A percentile compares a stretch with the other conserved stretches of the same genome.
Evolutionary conservation across 1,140 invertebrate species (phyloP).

Genomic region (Orius laevigatus): DNA sequence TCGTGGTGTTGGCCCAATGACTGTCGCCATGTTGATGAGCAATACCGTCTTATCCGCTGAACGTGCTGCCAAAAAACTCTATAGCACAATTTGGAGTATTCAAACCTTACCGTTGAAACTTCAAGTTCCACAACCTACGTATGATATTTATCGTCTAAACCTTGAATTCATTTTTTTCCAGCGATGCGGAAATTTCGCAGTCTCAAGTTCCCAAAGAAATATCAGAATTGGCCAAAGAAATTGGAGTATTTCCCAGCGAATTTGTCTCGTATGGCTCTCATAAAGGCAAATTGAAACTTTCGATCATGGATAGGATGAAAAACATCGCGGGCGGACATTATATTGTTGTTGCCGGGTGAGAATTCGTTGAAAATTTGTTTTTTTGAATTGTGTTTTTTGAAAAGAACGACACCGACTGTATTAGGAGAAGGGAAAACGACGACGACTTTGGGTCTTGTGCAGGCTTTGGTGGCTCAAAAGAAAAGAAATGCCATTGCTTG

Average conservation of each 20-base stretch:
- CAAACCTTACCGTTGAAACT: constrained; percentile 39
- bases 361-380: neutral
- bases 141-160: constrained; percentile 11
- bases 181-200: constrained; percentile 81
- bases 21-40: constrained; percentile 92
- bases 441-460: constrained; percentile 82
- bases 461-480: constrained; percentile 75
- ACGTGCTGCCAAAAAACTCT: constrained; percentile 36
- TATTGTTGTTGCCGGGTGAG: constrained; percentile 84
- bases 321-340: constrained; percentile 69
- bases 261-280: constrained; percentile 81
- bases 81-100: constrained; percentile 45
- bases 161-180: constrained; percentile 24
- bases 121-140: constrained; percentile 54
- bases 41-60: constrained; percentile 82
- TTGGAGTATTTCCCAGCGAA: constrained; percentile 66
- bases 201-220: constrained; percentile 80
- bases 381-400: neutral
- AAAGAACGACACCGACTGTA: constrained; percentile 80
- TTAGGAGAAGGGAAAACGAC: constrained; percentile 96
- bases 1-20: constrained; percentile 96
- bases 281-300: constrained; percentile 88
- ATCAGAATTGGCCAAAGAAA: constrained; percentile 56
- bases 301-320: constrained; percentile 58
- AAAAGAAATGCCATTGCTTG: constrained; percentile 82